Base-by-base conservation (phyloP, 53 echinoderm and acorn worm genomes). In the Glandiceps talaboti region DNA sequence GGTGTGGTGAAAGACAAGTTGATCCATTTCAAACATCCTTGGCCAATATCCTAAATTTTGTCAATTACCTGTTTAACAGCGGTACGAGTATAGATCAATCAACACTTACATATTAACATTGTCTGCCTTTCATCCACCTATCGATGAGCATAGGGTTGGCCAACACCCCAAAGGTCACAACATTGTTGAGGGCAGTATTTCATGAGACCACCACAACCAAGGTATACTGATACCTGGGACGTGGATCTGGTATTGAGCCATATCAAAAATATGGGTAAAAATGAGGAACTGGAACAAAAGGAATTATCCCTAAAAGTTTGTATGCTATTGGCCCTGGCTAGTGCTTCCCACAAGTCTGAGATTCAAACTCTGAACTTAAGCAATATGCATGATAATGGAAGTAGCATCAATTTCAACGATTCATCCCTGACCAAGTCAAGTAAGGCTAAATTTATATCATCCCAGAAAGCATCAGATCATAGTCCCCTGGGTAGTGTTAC, bases 1-100 rank as follows among this genome's bases (percentile, higher is more conserved):
- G 32, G 74, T 84, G 75, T 81, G 75, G 33, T 76, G 30, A 76
- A 45, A 29, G 81, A 75, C 32, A 85, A 31, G 25, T 81, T 76
- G 76, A 81, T 85, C 85, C 81, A 75, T 33, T 81, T 85, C 73
- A 30, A 73, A 31, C 28, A 86, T n/a, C 30, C 28, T 28, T 73
- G 73, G 79, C 79, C 14, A 78, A 73, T n/a, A 73, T 79, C 30
- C 74, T 84, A 27, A 33, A 85, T 26, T 85, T 81, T 73, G 72
- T 85, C 14, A 80, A 28, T 30, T 75, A 33, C 31, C 73, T 85
- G 1, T 77, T 85, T 10, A 29, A 80, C 1, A 45, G 6, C 6
- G 64, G 64, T 45, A 45, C 64, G 6, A 45, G 20, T 45, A 45
- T 20, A 45, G 31, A 76, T 33, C 45, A 80, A 14, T 81, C 14